Evolutionary conservation across 1,140 invertebrate species (phyloP), one percentile per base, ranked within the genome.

Genomic region (Sycophaga agraensis): DNA sequence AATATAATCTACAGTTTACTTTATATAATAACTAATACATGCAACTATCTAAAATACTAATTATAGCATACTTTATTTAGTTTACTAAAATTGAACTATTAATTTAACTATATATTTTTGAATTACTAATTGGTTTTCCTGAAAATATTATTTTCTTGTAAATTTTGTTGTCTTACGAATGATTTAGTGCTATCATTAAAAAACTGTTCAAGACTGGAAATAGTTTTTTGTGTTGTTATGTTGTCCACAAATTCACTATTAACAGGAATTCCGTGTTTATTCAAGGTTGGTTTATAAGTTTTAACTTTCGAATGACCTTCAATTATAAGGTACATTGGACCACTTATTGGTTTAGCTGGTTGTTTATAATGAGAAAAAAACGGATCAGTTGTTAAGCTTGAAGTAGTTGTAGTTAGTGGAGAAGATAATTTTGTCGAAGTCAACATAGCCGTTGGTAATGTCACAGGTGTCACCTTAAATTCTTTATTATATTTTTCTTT

Each of bases 271-370:
- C 76, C 76, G 45, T 82, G 73, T 17, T 79, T 74, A 54, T 8
- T 3, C 35, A 5, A 8, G 12, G 78, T 85, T 0, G 88, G 86
- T 17, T 89, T 87, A 70, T 91, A 91, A 1, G 88, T 91, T 77
- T 91, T 91, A 0, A 91, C 90, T 77, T 91, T 91, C 0, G 89
- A 91, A 70, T 91, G 90, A 1, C 90, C 90, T 75, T 91, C 88
- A 66, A 91, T 91, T 21, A 91, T 91, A 8, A 91, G 78, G 68
- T 91, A 90, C 82, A 89, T 85, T 2, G 90, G 88, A 4, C 86
- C 83, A 34, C 81, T 70, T 0, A 88, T 73, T 1, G 85, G 82
- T 66, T 87, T 86, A 0, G 79, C 80, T 2, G 87, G 86, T 68
- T 87, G 84, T 64, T 88, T 88, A 48, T 85, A 84, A 59, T 88